A percentile compares a stretch with the other conserved stretches of the same genome.
Evolutionary conservation across 2,113 vertebrate genomes (phyloP).

Genomic region (Zosterops japonicus): DNA sequence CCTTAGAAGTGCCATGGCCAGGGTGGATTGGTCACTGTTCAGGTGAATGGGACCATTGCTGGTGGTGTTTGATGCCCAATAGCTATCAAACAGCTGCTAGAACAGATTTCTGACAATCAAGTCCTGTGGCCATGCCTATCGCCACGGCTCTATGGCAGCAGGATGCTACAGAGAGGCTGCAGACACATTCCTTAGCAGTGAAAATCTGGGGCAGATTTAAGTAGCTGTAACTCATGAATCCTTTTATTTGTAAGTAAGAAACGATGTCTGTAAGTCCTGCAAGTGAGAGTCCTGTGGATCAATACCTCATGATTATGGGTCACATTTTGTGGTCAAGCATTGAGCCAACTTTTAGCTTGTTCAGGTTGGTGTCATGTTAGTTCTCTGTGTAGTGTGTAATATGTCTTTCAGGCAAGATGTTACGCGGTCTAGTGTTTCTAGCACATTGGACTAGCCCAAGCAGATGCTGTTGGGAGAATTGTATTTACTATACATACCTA

Average conservation of each 20-base stretch:
- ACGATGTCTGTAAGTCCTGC: neutral
- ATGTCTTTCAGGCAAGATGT: neutral
- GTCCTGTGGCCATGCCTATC: neutral
- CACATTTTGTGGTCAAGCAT: neutral
- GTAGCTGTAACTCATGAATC: neutral
- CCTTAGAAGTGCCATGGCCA: neutral
- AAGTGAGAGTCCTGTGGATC: neutral
- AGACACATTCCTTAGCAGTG: neutral
- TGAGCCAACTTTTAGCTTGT: neutral
- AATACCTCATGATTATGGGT: neutral
- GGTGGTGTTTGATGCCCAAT: neutral
- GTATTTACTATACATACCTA: neutral
- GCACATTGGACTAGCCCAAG: neutral
- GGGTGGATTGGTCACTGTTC: neutral
- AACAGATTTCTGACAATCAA: neutral
- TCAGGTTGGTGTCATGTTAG: neutral
- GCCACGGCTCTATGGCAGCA: accelerated
- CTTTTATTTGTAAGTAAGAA: neutral
- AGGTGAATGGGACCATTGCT: neutral
- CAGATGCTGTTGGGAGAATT: neutral
- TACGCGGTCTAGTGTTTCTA: neutral
- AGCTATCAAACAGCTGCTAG: neutral
- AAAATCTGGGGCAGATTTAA: neutral
- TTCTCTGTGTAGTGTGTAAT: neutral
- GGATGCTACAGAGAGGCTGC: neutral